Base-by-base conservation (phyloP, 2,888 invertebrate species). In the Nyleta sp. region DNA sequence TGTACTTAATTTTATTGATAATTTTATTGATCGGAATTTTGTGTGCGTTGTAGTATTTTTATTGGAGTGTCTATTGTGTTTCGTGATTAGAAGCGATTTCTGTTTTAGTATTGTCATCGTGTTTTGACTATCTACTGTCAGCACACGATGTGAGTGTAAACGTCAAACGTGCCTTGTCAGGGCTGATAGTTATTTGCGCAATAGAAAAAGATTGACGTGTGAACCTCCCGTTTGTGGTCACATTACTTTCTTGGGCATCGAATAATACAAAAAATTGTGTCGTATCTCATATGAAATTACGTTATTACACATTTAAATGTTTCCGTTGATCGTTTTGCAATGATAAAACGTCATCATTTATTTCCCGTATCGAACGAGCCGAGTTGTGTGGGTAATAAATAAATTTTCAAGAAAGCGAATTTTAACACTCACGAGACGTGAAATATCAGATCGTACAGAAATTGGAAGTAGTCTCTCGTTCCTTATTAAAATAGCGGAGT, bases 181-280 rank as follows among this genome's bases (percentile, higher is more conserved):
- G 57, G 28, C 44, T 53, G 52, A 59, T 77, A 78, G 74, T 78
- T 80, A 71, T 80, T 81, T 76, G 72, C 77, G 57, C 65, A 28
- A 70, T 78, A 76, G 60, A 76, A 71, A 73, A 81, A 68, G 86
- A 89, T 89, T 88, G 89, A 89, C 89, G 83, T 89, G 89, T 84
- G 87, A 90, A 90, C 83, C 80, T 80, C 65, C 79, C 87, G 86
- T 84, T 85, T 87, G 87, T 80, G 80, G 46, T 85, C 85, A 86
- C 80, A 68, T 80, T 70, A 44, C 44, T 55, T 68, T 64, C 53
- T 67, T 62, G n/a, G 46, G 28, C 35, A 53, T 42, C 42, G 44
- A 44, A 8, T 28, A 2, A 28, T 28, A 28, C 28, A 28, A 28
- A 24, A 28, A 28, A 28, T 8, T 28, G 28, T 28, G 5, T 28